phyloP scores from a whole-genome alignment of 2,113 vertebrate species.

The Ptilonorhynchus violaceus region DNA sequence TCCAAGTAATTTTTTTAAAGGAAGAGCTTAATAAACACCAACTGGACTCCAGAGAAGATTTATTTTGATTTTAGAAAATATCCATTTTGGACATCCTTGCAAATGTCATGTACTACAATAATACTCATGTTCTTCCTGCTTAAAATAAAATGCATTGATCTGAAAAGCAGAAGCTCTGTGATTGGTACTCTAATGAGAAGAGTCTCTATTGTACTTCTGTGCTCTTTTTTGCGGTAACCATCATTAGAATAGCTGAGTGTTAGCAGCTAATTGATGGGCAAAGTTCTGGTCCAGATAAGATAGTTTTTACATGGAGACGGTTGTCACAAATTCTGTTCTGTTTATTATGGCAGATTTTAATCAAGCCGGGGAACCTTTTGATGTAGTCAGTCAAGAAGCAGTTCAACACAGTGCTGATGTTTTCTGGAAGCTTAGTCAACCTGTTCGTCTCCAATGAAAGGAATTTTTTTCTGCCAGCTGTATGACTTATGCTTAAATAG shows the following conservation, averaged over 20 bases:
- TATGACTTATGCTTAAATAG: not conserved
- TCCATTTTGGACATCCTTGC: not conserved
- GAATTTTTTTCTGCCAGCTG: not conserved
- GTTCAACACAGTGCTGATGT: not conserved
- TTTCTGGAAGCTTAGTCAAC: not conserved
- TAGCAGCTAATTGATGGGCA: not conserved
- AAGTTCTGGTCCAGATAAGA: not conserved
- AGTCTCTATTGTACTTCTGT: not conserved
- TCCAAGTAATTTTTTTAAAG: not conserved
- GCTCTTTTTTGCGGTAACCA: not conserved
- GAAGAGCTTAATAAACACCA: constrained; percentile 43
- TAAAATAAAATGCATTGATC: not conserved
- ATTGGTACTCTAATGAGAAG: not conserved
- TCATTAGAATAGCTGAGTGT: not conserved
- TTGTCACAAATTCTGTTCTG: not conserved
- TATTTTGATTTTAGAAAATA: not conserved
- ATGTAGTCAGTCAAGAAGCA: not conserved
- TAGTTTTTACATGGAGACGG: not conserved
- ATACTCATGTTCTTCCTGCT: not conserved
- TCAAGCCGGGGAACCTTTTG: not conserved
- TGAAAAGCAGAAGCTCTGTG: not conserved
- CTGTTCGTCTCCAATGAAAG: not conserved
- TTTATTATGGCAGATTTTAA: not conserved
- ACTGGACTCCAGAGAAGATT: constrained; percentile 18
- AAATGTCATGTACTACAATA: not conserved